phyloP scores from a whole-genome alignment of 2,888 invertebrate genomes.

The Drosophila anomalata region DNA sequence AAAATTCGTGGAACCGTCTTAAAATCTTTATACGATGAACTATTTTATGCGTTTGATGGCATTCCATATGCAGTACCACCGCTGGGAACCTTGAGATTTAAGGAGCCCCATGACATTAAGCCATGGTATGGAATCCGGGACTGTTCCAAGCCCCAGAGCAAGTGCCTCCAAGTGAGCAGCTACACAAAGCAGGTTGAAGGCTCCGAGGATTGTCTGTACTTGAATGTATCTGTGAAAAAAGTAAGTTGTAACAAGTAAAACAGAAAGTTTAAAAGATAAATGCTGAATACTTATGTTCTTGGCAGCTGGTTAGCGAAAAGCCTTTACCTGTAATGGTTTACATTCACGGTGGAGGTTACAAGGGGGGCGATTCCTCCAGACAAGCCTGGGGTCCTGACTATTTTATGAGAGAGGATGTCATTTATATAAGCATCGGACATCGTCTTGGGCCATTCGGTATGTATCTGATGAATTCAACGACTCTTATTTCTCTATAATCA shows the following conservation, averaged over 20 bases:
- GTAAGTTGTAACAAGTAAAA: slow-evolving; percentile 17
- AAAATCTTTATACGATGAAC: slow-evolving; percentile 65
- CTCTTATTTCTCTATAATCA: too few relatives aligned
- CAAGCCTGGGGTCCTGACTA: slow-evolving; percentile 82
- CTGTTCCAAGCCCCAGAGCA: slow-evolving; percentile 55
- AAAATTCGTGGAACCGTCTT: slow-evolving; percentile 68
- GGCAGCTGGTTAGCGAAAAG: slow-evolving; percentile 51
- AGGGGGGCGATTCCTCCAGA: slow-evolving; percentile 67
- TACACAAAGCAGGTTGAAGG: slow-evolving; percentile 65
- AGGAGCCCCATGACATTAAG: slow-evolving; percentile 77
- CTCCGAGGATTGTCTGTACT: slow-evolving; percentile 76
- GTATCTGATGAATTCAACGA: background rate
- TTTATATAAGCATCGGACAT: slow-evolving; percentile 83
- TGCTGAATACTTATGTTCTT: background rate
- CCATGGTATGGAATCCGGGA: slow-evolving; percentile 82
- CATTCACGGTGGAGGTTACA: slow-evolving; percentile 65
- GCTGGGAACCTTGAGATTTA: slow-evolving; percentile 67
- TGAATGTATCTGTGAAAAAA: slow-evolving; percentile 71
- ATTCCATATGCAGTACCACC: slow-evolving; percentile 77
- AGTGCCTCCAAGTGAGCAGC: slow-evolving; percentile 62
- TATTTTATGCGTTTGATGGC: slow-evolving; percentile 74
- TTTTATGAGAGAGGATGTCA: slow-evolving; percentile 82
- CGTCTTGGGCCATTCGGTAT: slow-evolving; percentile 83
- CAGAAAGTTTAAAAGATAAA: too few relatives aligned
- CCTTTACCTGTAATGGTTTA: slow-evolving; percentile 72